Evolutionary conservation across 1,140 invertebrate genomes (phyloP).

Genomic region (Metaphire vulgaris): DNA sequence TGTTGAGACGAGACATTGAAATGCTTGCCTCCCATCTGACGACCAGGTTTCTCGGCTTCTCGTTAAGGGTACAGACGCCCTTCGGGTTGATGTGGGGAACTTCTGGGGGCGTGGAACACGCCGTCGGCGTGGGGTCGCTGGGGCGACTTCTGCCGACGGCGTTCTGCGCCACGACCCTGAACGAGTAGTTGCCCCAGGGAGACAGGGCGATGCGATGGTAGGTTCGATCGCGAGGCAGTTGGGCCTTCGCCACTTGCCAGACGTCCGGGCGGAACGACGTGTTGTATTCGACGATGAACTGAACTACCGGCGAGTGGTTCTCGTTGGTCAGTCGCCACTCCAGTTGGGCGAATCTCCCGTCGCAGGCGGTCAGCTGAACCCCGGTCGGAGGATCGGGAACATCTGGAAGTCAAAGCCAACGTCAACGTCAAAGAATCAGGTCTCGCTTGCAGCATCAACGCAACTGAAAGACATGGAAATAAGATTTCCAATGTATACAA

Average conservation of each 20-base stretch:
- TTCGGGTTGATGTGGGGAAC: conserved; percentile 90
- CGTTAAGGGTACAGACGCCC: conserved; percentile 83
- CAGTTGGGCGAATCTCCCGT: conserved; percentile 57
- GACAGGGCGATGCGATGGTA: conserved; percentile 56
- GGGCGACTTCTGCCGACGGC: conserved; percentile 83
- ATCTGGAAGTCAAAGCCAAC: conserved; percentile 57
- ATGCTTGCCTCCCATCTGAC: conserved; percentile 88
- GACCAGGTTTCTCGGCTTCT: conserved; percentile 77
- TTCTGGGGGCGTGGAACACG: conserved; percentile 79
- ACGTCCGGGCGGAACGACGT: conserved; percentile 86
- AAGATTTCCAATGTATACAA: no score
- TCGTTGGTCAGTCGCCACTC: conserved; percentile 82
- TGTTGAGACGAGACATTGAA: no score
- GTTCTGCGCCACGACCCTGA: conserved; percentile 85
- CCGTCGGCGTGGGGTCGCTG: conserved; percentile 66
- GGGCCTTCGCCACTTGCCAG: conserved; percentile 63
- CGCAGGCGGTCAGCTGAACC: conserved; percentile 15
- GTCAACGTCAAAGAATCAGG: background rate
- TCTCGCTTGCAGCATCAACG: no score
- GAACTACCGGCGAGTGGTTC: conserved; percentile 85
- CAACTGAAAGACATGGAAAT: no score
- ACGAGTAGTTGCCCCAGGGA: conserved; percentile 92
- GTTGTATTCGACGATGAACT: conserved; percentile 87
- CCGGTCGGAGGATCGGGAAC: conserved; percentile 51
- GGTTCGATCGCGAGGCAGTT: conserved; percentile 20